phyloP scores from a whole-genome alignment of 2,113 vertebrate species.

The Chaetops frenatus region DNA sequence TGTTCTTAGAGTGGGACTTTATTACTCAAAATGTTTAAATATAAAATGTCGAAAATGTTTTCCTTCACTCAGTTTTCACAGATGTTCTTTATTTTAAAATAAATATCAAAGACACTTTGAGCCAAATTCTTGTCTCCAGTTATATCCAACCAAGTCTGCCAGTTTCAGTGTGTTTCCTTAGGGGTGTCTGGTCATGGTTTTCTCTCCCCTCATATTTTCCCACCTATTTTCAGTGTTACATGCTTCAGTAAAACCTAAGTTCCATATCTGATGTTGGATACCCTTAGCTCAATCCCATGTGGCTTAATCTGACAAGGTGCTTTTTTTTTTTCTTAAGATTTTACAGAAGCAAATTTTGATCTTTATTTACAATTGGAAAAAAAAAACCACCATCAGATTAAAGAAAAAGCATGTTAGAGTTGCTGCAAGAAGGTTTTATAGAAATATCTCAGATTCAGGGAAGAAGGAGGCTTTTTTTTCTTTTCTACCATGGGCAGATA shows the following conservation, averaged over 20 bases:
- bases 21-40: conserved; percentile 62
- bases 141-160: background rate
- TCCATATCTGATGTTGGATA: background rate
- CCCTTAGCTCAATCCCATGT: background rate
- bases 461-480: background rate
- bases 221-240: background rate
- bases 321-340: background rate
- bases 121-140: background rate
- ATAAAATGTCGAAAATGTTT: conserved; percentile 46
- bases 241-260: background rate
- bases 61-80: conserved; percentile 21
- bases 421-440: background rate
- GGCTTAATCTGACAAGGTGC: background rate
- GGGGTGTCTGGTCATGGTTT: background rate
- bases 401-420: background rate
- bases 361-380: background rate
- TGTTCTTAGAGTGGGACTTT: conserved; percentile 21
- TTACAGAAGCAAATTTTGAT: background rate
- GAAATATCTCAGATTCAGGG: background rate
- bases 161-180: background rate
- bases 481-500: background rate
- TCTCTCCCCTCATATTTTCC: background rate
- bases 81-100: conserved; percentile 49
- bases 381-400: background rate
- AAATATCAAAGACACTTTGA: conserved; percentile 35